Conservation (phyloP, 2,797 vertebrate species). For the Oceanodroma leucorhoa region DNA sequence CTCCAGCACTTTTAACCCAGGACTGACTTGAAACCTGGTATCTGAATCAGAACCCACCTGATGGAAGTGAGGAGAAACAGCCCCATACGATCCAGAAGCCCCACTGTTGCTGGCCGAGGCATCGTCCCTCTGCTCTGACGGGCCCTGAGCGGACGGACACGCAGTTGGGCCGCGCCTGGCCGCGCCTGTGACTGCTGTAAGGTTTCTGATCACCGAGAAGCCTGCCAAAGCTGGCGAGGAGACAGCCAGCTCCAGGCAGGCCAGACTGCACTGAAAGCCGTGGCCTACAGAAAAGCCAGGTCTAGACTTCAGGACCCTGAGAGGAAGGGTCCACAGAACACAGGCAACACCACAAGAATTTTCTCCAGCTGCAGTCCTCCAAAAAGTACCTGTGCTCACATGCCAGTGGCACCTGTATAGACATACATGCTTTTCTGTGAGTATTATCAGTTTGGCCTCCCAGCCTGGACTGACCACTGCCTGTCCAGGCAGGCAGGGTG, state of each 20-base stretch:
- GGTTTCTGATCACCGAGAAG: neutral
- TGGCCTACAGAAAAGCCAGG: neutral
- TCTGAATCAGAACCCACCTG: too few relatives aligned
- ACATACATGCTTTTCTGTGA: neutral
- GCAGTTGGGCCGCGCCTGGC: accelerated
- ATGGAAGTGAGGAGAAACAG: neutral
- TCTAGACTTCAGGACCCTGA: neutral
- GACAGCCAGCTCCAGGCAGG: neutral
- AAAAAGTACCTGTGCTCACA: accelerated
- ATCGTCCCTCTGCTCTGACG: accelerated
- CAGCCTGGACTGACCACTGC: neutral
- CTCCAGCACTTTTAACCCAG: neutral
- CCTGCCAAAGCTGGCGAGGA: neutral
- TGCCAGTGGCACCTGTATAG: neutral
- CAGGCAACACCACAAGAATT: neutral
- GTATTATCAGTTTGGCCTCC: neutral
- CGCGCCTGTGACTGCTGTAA: accelerated
- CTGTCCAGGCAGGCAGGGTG: neutral
- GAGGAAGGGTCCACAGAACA: neutral
- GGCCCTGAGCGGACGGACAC: accelerated
- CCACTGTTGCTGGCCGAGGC: neutral
- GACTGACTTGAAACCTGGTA: neutral
- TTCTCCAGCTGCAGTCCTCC: accelerated
- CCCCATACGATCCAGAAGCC: accelerated
- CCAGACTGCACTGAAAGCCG: neutral